phyloP scores from a whole-genome alignment of 2,797 vertebrate species.

The Sciurus carolinensis region DNA sequence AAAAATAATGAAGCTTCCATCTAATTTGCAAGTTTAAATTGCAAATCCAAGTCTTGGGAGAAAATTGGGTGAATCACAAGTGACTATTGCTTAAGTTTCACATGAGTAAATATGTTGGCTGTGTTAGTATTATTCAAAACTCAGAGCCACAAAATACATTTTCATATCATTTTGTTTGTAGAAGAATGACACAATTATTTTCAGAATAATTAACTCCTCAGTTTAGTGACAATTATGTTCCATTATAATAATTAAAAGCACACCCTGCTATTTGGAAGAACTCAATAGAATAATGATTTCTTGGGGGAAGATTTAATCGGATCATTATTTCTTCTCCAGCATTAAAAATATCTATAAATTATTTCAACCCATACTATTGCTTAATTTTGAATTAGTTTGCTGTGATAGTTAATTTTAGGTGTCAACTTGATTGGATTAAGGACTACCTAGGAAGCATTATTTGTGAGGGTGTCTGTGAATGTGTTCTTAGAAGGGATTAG shows the following conservation, averaged over 20 bases:
- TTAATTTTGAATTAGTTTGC: slow-evolving; percentile 71
- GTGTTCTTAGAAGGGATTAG: neutral
- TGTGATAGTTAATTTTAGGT: slow-evolving; percentile 4
- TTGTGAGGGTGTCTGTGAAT: neutral
- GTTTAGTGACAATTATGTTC: slow-evolving; percentile 85
- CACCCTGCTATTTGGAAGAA: slow-evolving; percentile 80
- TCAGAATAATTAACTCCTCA: slow-evolving; percentile 87
- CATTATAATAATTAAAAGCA: slow-evolving; percentile 87
- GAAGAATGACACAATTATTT: slow-evolving; percentile 86
- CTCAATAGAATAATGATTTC: slow-evolving; percentile 85
- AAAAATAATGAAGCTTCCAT: slow-evolving; percentile 81
- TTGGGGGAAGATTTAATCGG: slow-evolving; percentile 78
- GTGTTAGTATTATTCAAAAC: slow-evolving; percentile 81
- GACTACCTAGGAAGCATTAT: neutral
- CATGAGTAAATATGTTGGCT: slow-evolving; percentile 87
- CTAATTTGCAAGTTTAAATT: slow-evolving; percentile 88
- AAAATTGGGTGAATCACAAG: slow-evolving; percentile 86
- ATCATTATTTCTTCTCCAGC: slow-evolving; percentile 71
- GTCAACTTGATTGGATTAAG: neutral
- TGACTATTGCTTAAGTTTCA: slow-evolving; percentile 86
- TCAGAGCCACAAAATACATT: slow-evolving; percentile 84
- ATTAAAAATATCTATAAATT: slow-evolving; percentile 82
- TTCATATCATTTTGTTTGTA: slow-evolving; percentile 85
- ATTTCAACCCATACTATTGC: slow-evolving; percentile 29
- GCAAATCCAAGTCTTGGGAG: slow-evolving; percentile 81